phyloP scores from a whole-genome alignment of 2,888 invertebrate genomes.

The Hipparchia sbordonii region DNA sequence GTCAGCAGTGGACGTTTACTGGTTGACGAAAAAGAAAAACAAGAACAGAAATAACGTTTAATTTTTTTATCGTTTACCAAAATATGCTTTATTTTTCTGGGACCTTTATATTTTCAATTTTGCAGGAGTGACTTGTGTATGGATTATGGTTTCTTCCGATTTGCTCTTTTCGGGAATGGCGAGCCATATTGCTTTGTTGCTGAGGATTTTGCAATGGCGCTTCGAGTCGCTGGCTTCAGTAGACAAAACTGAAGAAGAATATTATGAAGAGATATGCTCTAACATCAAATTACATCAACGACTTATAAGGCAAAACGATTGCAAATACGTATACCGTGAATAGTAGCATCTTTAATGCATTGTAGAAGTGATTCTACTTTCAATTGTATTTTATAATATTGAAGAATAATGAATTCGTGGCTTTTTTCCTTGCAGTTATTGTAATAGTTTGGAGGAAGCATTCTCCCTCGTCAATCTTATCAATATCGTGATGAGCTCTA shows the following conservation, averaged over 20 bases:
- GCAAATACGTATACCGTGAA: neutral
- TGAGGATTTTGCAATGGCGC: conserved; percentile 63
- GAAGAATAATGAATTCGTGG: neutral
- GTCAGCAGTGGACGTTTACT: too few species aligned
- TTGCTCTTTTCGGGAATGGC: conserved; percentile 73
- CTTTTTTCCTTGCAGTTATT: conserved; percentile 60
- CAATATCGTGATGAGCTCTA: conserved; percentile 71
- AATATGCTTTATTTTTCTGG: too few species aligned
- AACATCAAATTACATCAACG: conserved; percentile 72
- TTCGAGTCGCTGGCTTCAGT: conserved; percentile 54
- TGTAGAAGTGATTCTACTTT: too few species aligned
- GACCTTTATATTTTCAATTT: neutral
- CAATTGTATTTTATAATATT: too few species aligned
- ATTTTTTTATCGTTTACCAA: neutral
- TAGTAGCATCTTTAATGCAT: too few species aligned
- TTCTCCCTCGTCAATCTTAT: conserved; percentile 70
- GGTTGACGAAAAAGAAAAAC: too few species aligned
- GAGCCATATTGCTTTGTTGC: conserved; percentile 68
- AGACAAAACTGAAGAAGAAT: conserved; percentile 53
- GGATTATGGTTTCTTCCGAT: conserved; percentile 57
- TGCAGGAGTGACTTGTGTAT: conserved; percentile 41
- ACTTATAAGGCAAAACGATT: conserved; percentile 57
- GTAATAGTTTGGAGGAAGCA: conserved; percentile 71
- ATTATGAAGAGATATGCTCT: conserved; percentile 60
- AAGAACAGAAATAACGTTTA: too few species aligned